Evolutionary conservation across 1,140 invertebrate species (phyloP).

Genomic region (Saccostrea cuccullata): DNA sequence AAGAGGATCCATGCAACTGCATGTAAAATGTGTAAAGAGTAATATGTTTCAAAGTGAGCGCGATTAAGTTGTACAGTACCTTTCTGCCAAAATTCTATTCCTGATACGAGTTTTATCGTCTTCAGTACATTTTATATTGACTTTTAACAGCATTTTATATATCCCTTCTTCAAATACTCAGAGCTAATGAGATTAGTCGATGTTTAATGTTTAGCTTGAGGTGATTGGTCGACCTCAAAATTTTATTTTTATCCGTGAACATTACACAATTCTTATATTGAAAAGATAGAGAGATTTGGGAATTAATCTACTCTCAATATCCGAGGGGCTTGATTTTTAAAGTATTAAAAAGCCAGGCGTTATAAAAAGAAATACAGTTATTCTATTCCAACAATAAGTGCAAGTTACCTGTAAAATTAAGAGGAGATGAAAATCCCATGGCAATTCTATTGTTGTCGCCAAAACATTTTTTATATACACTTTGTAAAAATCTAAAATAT

Average conservation of each 20-base stretch:
- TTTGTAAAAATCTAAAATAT: neutral
- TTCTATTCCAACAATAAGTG: neutral
- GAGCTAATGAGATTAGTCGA: constrained; percentile 23
- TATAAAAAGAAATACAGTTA: neutral
- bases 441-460: neutral
- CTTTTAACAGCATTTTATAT: neutral
- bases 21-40: neutral
- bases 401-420: neutral
- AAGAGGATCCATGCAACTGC: neutral
- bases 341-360: neutral
- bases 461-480: neutral
- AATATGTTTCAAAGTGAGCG: no score
- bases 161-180: constrained; percentile 3
- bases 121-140: neutral
- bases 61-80: neutral
- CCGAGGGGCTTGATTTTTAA: constrained; percentile 4
- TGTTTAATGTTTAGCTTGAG: neutral
- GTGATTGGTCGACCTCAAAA: constrained; percentile 2
- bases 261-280: constrained; percentile 2
- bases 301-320: constrained; percentile 3
- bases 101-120: neutral
- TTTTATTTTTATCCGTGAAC: constrained; percentile 20
- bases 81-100: neutral
- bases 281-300: constrained; percentile 19
- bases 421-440: neutral